Evolutionary conservation across 2,797 vertebrate species (phyloP), one percentile per base, ranked within the genome.

Genomic region (Onychomys leucogaster): DNA sequence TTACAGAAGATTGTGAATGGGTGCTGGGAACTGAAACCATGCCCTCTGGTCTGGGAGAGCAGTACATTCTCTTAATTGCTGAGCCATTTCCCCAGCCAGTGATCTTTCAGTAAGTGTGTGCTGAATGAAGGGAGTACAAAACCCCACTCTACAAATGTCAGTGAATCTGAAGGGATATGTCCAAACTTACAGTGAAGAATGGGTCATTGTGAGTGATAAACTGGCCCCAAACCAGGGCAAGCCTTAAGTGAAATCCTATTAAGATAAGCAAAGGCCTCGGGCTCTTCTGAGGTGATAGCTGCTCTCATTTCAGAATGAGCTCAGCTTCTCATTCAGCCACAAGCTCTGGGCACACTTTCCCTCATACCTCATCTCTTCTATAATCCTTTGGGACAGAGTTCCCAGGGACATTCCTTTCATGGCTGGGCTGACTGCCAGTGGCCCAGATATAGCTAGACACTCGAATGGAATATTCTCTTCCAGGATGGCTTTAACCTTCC

Each of bases 401-500:
- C 93, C 93, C 29, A 89, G 73, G 52, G 41, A 93, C 57, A 61
- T 87, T 46, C 63, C 27, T 80, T 69, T 97, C 43, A 37, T 55
- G n/a, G 43, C 57, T 80, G 81, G 49, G 49, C 90, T 95, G 75
- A 94, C 89, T 95, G 97, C 71, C 85, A 96, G 23, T 77, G 46
- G 29, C 86, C 94, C 34, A 23, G 0, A 81, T 49, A 80, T 49
- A 89, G 88, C 71, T 63, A 46, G 91, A 34, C 11, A 55, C 43
- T 46, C 0, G 0, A 93, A 52, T 81, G 95, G 75, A 37, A 59
- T 89, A 67, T 96, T 98, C 59, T 86, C 4, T 91, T 98, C 80
- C 81, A 86, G 32, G 32, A 82, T 0, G 76, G 3, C 49, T 5
- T 90, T 96, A 81, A 87, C 75, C n/a, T 34, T 55, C 78, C 90